Evolutionary conservation across 2,797 vertebrate genomes (phyloP).

Genomic region (Diglossa cyanea): DNA sequence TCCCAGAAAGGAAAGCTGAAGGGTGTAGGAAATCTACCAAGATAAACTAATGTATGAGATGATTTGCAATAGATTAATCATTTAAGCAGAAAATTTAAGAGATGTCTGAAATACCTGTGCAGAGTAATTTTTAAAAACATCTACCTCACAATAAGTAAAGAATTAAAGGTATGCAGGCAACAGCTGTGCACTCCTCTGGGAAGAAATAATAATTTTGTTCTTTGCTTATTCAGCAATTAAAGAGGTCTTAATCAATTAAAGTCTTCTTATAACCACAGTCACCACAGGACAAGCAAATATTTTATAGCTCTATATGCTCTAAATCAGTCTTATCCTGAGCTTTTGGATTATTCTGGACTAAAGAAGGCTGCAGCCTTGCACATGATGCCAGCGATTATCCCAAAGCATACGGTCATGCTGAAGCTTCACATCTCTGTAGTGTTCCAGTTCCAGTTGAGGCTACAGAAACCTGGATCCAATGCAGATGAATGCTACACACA

Average conservation of each 20-base stretch:
- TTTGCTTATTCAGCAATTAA: not conserved
- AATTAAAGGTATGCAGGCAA: not conserved
- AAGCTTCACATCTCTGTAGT: not conserved
- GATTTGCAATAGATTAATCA: not conserved
- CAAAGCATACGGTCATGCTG: rapidly evolving
- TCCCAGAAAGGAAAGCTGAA: not conserved
- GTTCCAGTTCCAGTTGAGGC: not conserved
- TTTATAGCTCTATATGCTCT: not conserved
- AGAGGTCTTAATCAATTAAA: not conserved
- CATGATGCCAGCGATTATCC: not conserved
- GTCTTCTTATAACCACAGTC: not conserved
- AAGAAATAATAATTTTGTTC: not conserved
- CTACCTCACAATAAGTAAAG: not conserved
- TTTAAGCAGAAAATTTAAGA: not conserved
- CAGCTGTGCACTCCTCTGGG: not conserved
- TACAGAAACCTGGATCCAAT: not conserved
- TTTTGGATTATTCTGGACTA: not conserved
- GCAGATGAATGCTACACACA: not conserved
- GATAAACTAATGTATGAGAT: not conserved
- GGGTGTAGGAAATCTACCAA: not conserved
- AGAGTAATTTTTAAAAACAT: not conserved
- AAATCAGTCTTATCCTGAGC: not conserved
- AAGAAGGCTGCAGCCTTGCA: not conserved
- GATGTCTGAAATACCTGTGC: not conserved
- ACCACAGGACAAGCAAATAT: not conserved